A percentile compares a stretch with the other conserved stretches of the same genome.
These are phyloP conservation scores for Cynaeus angustus DNA, from an alignment of 2,888 invertebrate genomes.

Conservation along the genomic window DNA sequence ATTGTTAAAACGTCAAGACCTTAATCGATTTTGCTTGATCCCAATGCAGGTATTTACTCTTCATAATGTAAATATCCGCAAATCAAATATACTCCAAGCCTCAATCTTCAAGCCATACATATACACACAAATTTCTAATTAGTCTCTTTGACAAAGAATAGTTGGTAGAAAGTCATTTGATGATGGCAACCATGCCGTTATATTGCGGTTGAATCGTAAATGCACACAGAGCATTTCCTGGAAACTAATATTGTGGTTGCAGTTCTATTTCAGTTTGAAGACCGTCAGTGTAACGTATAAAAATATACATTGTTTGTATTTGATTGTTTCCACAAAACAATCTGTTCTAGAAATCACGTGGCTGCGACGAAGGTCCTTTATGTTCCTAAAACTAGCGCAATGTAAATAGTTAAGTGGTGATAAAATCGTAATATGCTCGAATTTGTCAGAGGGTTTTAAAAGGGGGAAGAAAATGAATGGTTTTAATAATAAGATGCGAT, in stretches of 20 bases:
- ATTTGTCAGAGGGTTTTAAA: background rate
- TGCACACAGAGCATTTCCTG: slow-evolving; percentile 18
- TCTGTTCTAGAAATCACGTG: background rate
- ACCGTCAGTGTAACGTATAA: slow-evolving; percentile 2
- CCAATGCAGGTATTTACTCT: too few relatives aligned
- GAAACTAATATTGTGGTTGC: slow-evolving; percentile 21
- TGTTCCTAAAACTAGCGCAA: background rate
- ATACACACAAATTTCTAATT: background rate
- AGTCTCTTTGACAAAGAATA: slow-evolving; percentile 18
- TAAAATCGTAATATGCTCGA: too few relatives aligned
- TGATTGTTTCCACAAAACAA: background rate
- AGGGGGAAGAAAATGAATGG: background rate
- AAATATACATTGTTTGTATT: slow-evolving; percentile 1
- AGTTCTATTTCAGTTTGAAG: background rate
- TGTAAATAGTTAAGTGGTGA: too few relatives aligned
- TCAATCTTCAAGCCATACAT: background rate
- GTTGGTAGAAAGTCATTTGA: slow-evolving; percentile 27
- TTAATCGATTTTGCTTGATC: too few relatives aligned
- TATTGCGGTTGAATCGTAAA: slow-evolving; percentile 34
- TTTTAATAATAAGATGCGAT: slow-evolving; percentile 4
- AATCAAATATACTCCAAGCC: background rate
- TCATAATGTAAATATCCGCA: too few relatives aligned
- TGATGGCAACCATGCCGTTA: slow-evolving; percentile 24
- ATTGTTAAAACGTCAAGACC: too few relatives aligned
- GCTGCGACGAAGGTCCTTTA: background rate